Conservation (phyloP, 2,113 vertebrate species). For the Amblyopsis rosae region DNA sequence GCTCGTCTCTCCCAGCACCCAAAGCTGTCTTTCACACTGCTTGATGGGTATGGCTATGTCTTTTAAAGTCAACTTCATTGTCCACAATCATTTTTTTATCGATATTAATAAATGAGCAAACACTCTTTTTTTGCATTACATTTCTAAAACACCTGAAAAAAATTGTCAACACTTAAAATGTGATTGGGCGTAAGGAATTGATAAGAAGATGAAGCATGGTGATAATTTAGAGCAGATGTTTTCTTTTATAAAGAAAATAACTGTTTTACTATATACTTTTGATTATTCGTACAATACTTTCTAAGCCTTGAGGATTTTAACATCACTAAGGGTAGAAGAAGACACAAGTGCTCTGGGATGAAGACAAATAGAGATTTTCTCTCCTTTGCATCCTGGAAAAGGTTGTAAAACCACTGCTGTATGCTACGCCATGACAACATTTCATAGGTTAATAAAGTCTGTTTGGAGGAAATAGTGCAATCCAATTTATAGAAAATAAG, state of each 20-base stretch:
- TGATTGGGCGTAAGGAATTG: constrained; percentile 31
- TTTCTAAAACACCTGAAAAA: constrained; percentile 37
- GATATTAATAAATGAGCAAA: constrained; percentile 42
- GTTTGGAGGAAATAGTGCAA: constrained; percentile 36
- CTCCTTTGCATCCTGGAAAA: constrained; percentile 6
- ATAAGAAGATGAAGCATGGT: constrained; percentile 60
- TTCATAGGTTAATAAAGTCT: constrained; percentile 53
- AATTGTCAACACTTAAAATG: constrained; percentile 43
- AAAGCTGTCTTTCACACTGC: constrained; percentile 65
- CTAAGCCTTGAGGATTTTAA: constrained; percentile 69
- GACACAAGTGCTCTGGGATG: constrained; percentile 52
- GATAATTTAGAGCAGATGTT: constrained; percentile 62
- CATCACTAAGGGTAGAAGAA: constrained; percentile 53
- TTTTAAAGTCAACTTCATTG: constrained; percentile 35
- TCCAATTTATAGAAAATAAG: constrained; percentile 53
- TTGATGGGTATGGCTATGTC: constrained; percentile 70
- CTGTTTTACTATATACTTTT: constrained; percentile 63
- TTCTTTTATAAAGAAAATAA: constrained; percentile 62
- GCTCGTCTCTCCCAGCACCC: constrained; percentile 71
- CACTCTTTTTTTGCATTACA: constrained; percentile 41
- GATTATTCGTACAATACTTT: constrained; percentile 62
- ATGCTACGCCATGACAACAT: constrained; percentile 38
- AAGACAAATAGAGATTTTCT: constrained; percentile 52
- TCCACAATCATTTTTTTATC: constrained; percentile 33
- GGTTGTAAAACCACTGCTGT: constrained; percentile 37